Percentiles rank a stretch among this genome's conserved stretches.
These are phyloP conservation scores for Gortyna flavago DNA, from an alignment of 2,888 invertebrate species.

Conservation along the genomic window DNA sequence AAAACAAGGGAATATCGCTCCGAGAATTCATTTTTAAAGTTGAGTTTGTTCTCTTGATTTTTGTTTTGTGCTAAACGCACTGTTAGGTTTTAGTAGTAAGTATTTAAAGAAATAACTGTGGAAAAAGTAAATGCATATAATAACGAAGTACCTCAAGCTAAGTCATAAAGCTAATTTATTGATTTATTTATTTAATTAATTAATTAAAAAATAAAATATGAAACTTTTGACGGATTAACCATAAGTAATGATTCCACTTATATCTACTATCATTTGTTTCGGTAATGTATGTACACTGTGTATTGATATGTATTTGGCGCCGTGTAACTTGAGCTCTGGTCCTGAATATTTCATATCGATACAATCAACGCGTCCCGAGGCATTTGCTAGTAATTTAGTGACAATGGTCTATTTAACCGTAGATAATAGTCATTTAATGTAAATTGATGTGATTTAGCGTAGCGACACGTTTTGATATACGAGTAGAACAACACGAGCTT, in stretches of 20 bases:
- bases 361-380: conserved; percentile 72
- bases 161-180: too few species aligned
- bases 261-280: not conserved
- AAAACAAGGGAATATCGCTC: conserved; percentile 41
- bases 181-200: too few species aligned
- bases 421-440: conserved; percentile 68
- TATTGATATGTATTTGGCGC: conserved; percentile 66
- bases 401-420: conserved; percentile 71
- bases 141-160: not conserved
- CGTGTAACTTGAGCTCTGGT: conserved; percentile 50
- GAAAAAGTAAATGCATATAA: not conserved
- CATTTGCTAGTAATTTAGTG: conserved; percentile 75
- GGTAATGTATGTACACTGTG: conserved; percentile 49
- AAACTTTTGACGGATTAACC: conserved; percentile 5
- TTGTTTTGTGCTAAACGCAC: conserved; percentile 11
- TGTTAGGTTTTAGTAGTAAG: not conserved
- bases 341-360: conserved; percentile 71
- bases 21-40: conserved; percentile 30
- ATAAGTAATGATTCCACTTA: conserved; percentile 29
- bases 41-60: conserved; percentile 1
- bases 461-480: conserved; percentile 48
- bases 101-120: not conserved
- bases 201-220: too few species aligned
- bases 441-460: conserved; percentile 61
- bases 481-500: conserved; percentile 10